Base-by-base conservation (phyloP, 2,113 vertebrate genomes). In the Phalacrocorax brasilianus region DNA sequence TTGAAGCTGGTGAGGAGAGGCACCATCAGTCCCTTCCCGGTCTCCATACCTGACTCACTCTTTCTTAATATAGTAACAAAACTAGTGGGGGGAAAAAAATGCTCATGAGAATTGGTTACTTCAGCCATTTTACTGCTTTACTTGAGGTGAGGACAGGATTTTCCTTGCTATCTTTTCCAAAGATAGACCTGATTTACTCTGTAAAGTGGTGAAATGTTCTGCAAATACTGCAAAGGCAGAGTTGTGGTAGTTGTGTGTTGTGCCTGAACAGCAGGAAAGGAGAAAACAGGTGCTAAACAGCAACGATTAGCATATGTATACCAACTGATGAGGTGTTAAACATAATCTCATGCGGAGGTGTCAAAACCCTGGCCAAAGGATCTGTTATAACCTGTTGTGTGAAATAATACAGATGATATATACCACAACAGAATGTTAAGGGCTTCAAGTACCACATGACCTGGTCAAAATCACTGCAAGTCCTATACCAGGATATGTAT, bases 261-360 rank as follows among this genome's bases (percentile, higher is more conserved):
- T 84, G 47, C 52, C 96, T 84, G 90, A 97, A 93, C 96, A 97
- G 97, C 92, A 75, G 95, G 95, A 91, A 94, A 66, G 89, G 45
- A 83, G 88, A 93, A 97, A 97, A 89, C 97, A 97, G 97, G 96
- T 97, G 97, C 93, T 91, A 93, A 95, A 91, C 91, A 92, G 91
- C 56, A 94, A 85, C 55, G 11, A 96, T 96, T 96, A 97, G 89
- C 97, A 97, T 97, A 95, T 93, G 91, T 89, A 35, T 33, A 95
- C 83, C 83, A 81, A 58, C 20, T 85, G 92, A 74, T 19, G 89
- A 96, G 71, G 94, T 97, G 97, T 97, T 95, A 85, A 96, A 95
- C 93, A 97, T 8, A 45, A 89, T 70, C 91, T 92, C 97, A 95
- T 17, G 95, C 96, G 85, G 97, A 96, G 97, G 88, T 97, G 95